These are phyloP conservation scores for Antheraea assamensis DNA, from an alignment of 2,888 invertebrate species.

Conservation along the genomic window DNA sequence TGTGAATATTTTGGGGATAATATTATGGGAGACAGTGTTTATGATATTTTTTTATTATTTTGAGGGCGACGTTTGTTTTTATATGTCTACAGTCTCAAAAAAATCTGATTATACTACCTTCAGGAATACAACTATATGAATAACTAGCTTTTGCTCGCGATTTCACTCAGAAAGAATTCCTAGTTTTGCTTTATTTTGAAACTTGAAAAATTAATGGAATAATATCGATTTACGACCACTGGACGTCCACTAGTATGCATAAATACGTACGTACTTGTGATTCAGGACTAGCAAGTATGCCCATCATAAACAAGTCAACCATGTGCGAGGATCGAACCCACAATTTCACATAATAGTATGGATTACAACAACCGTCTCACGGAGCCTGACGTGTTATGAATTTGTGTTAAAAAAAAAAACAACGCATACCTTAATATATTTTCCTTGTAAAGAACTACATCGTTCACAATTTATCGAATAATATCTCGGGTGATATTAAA, in stretches of 20 bases:
- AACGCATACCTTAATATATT: background rate
- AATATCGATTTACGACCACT: no score
- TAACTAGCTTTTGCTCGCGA: background rate
- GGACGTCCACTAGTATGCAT: no score
- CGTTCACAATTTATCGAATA: constrained; percentile 3
- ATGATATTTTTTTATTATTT: background rate
- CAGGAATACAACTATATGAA: background rate
- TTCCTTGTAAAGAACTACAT: background rate
- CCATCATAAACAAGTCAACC: no score
- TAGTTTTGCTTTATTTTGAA: no score
- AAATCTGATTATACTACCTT: background rate
- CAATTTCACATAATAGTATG: no score
- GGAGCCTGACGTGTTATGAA: background rate
- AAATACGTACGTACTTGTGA: no score
- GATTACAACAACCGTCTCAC: no score
- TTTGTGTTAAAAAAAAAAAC: background rate
- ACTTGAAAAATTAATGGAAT: no score
- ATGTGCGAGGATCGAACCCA: no score
- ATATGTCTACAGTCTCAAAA: background rate
- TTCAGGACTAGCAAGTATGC: no score
- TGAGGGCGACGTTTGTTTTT: background rate
- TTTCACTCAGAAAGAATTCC: no score
- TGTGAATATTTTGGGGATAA: background rate
- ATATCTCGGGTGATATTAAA: background rate
- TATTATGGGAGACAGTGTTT: background rate